Conservation (phyloP, 2,797 vertebrate species). For the Diglossa cyanea region DNA sequence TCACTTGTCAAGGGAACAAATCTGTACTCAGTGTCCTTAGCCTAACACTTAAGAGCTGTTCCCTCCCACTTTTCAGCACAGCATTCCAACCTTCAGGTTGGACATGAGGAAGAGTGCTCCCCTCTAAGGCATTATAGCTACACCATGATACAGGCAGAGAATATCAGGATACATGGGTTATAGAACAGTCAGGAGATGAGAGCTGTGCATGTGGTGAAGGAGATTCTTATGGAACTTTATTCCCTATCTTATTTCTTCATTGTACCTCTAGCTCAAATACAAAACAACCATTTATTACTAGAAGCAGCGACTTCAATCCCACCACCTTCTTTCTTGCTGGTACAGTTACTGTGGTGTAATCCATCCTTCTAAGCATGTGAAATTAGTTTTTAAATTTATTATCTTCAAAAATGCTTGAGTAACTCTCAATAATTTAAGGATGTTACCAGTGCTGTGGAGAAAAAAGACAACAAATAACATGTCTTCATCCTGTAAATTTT, state of each 20-base stretch:
- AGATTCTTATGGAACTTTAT: not conserved
- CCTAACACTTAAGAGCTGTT: not conserved
- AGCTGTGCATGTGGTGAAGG: not conserved
- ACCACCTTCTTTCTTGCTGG: not conserved
- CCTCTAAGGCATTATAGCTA: not conserved
- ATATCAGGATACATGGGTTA: not conserved
- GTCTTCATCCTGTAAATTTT: not conserved
- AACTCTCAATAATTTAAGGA: not conserved
- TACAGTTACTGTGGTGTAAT: not conserved
- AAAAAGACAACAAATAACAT: not conserved
- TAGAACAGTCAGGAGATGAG: not conserved
- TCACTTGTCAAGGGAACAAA: not conserved
- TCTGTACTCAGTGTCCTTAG: not conserved
- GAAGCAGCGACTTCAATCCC: not conserved
- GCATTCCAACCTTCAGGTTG: not conserved
- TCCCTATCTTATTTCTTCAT: not conserved
- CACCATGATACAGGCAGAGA: not conserved
- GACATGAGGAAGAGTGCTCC: not conserved
- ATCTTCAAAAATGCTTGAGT: not conserved
- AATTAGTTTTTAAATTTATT: not conserved
- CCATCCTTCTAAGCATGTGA: not conserved
- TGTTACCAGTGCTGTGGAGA: not conserved
- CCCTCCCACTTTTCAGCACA: not conserved
- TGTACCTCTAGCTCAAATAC: not conserved
- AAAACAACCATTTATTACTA: not conserved